Base-by-base conservation (phyloP, 1,140 invertebrate species). In the Centruroides sculpturatus region DNA sequence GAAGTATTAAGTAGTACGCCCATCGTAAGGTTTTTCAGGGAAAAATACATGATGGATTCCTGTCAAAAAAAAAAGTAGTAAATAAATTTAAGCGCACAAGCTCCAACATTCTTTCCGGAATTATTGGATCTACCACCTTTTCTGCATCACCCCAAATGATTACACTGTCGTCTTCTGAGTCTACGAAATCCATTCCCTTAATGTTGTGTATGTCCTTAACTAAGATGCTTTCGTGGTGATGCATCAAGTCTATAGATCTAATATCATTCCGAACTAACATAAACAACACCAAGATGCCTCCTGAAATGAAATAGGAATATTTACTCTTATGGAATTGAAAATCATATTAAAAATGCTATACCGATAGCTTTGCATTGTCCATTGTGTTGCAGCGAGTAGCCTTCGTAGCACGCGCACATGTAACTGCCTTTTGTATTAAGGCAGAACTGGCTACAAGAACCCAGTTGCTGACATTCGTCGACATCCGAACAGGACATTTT, bases 361-460 rank as follows among this genome's bases (percentile, higher is more conserved):
- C 71, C 71, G 63, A 67, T 60, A 8, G 89, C 89, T 76, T 92
- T 92, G 73, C 90, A 95, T 13, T 62, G 64, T 23, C 82, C 78
- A 69, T 91, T 85, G 41, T 83, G 79, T 0, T 87, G 87, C 71
- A 86, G 75, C 56, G 86, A 81, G 72, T 97, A 98, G 6, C 91
- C 92, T 0, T 79, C 68, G 46, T 84, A 78, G 71, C 95, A 98
- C 67, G 85, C 84, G 72, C 95, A 98, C 72, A 95, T 93, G 76
- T 87, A 97, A 3, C 82, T 81, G 0, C 92, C 93, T 60, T 89
- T 87, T 66, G 87, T 85, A 73, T 98, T 98, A 53, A 82, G 80
- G 72, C 94, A 98, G 56, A 83, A 80, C 71, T 98, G 92, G 0
- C 93, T 96, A 71, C 94, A 98, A 1, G 81, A 81, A 3, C 91